These are phyloP conservation scores for Diarsia rubi DNA, from an alignment of 2,888 invertebrate species.

Conservation along the genomic window DNA sequence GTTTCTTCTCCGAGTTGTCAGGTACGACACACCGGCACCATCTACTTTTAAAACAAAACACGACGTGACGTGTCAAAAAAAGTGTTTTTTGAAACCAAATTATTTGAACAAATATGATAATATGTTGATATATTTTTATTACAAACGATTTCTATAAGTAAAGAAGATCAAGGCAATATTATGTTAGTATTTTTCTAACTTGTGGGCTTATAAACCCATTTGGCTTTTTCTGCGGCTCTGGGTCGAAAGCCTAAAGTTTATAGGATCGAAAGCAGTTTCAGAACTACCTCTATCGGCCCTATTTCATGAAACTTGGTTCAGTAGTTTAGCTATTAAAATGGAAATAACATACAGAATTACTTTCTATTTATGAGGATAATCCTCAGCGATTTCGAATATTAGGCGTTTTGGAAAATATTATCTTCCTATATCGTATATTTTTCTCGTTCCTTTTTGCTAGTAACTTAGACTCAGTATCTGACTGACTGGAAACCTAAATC, in stretches of 20 bases:
- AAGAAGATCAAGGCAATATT: neutral
- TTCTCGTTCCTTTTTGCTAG: slow-evolving; percentile 14
- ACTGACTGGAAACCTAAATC: slow-evolving; percentile 2
- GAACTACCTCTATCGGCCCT: neutral
- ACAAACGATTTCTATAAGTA: neutral
- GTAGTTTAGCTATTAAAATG: slow-evolving; percentile 7
- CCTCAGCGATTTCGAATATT: neutral
- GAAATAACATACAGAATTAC: neutral
- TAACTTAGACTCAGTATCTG: slow-evolving; percentile 6
- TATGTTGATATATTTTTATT: no score
- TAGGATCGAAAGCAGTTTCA: slow-evolving; percentile 4
- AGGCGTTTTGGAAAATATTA: slow-evolving; percentile 22
- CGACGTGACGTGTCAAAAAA: no score
- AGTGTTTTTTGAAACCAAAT: no score
- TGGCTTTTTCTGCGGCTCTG: neutral
- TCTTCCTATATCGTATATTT: slow-evolving; percentile 16
- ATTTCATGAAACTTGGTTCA: neutral
- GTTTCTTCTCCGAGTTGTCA: no score
- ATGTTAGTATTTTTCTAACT: neutral
- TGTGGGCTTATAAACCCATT: neutral
- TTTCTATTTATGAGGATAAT: slow-evolving; percentile 21
- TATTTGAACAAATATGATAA: no score
- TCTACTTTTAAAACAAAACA: no score
- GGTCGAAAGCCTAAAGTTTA: slow-evolving; percentile 1
- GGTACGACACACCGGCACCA: no score